Evolutionary conservation across 2,888 invertebrate species (phyloP).

Genomic region (Machimus rusticus): DNA sequence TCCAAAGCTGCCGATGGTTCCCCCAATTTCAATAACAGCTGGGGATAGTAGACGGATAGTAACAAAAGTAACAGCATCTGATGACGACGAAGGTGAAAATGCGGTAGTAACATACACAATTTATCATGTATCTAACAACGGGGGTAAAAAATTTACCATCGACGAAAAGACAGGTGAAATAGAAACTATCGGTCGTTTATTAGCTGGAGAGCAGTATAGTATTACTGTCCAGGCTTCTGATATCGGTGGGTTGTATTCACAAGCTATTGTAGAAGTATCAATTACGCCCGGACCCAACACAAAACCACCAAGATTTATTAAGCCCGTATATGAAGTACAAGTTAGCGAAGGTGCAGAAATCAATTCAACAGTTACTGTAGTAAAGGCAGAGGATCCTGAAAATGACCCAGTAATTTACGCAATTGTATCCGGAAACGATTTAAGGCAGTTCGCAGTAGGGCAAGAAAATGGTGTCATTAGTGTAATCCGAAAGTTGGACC

Average conservation of each 20-base stretch:
- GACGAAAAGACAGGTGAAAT: conserved; percentile 80
- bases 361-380: conserved; percentile 82
- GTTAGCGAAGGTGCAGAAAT: conserved; percentile 90
- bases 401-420: conserved; percentile 86
- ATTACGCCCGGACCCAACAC: conserved; percentile 85
- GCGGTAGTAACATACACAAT: conserved; percentile 84
- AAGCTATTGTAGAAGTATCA: conserved; percentile 85
- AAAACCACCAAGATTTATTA: conserved; percentile 81
- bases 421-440: conserved; percentile 86
- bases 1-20: conserved; percentile 79
- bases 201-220: conserved; percentile 88
- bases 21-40: conserved; percentile 83
- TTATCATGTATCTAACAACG: conserved; percentile 91
- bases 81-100: conserved; percentile 86
- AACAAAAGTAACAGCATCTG: conserved; percentile 77
- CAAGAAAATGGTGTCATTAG: conserved; percentile 87
- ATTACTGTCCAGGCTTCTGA: conserved; percentile 86
- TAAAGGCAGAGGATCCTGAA: conserved; percentile 88
- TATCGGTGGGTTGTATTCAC: conserved; percentile 79
- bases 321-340: conserved; percentile 83
- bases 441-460: conserved; percentile 87
- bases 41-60: conserved; percentile 75
- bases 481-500: conserved; percentile 82
- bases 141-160: conserved; percentile 84
- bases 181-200: conserved; percentile 79